phyloP scores from a whole-genome alignment of 2,797 vertebrate genomes.

The Pelochelys cantorii region DNA sequence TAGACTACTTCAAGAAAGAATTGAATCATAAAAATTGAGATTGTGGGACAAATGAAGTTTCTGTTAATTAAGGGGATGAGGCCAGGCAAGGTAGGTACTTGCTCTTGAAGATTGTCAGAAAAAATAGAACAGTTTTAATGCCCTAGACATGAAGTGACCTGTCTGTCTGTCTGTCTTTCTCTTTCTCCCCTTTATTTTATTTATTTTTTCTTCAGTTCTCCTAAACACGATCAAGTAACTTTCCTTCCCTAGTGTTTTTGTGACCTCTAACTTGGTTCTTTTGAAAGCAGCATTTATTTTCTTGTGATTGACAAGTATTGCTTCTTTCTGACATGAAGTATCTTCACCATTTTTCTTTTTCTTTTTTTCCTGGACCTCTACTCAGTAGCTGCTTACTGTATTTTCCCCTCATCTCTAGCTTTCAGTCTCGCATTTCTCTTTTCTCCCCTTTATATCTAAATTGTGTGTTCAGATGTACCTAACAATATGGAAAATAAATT shows the following conservation, averaged over 20 bases:
- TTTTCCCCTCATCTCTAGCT: not conserved
- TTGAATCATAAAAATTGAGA: not conserved
- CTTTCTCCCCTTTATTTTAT: not conserved
- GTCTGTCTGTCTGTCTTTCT: not conserved
- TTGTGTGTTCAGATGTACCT: too few species aligned
- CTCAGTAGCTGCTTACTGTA: not conserved
- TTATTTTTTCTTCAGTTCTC: not conserved
- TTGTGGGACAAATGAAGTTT: not conserved
- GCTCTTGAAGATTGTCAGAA: not conserved
- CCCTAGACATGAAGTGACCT: not conserved
- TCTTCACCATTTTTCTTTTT: not conserved
- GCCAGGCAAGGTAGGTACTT: not conserved
- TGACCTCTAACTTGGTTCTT: not conserved
- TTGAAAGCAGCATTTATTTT: not conserved
- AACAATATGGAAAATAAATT: not conserved
- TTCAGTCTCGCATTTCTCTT: not conserved
- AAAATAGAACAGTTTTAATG: not conserved
- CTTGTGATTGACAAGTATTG: not conserved
- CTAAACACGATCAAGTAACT: not conserved
- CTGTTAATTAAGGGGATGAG: not conserved
- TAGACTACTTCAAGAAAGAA: not conserved
- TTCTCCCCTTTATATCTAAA: not conserved
- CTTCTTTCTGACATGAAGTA: not conserved
- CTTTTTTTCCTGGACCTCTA: not conserved
- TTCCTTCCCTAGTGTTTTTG: not conserved